phyloP scores from a whole-genome alignment of 2,888 invertebrate species.

The Ennomos fuscantarius region DNA sequence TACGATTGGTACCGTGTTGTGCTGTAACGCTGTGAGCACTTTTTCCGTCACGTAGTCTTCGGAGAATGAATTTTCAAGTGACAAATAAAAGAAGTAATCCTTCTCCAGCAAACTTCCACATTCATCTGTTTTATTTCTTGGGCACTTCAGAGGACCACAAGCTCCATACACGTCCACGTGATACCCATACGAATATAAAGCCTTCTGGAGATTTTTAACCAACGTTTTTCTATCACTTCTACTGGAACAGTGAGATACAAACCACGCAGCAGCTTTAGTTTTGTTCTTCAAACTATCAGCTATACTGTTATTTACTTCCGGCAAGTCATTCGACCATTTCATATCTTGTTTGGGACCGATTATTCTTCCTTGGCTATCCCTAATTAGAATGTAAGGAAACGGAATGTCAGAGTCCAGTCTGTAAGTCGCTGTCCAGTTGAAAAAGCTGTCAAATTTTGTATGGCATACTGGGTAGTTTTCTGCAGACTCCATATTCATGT shows the following conservation, averaged over 20 bases:
- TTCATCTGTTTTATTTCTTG: constrained; percentile 44
- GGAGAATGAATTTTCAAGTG: constrained; percentile 90
- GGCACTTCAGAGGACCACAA: constrained; percentile 74
- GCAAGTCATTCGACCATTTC: constrained; percentile 49
- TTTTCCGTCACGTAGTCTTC: constrained; percentile 84
- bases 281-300: constrained; percentile 56
- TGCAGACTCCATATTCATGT: constrained; percentile 71
- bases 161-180: constrained; percentile 82
- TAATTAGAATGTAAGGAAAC: constrained; percentile 63
- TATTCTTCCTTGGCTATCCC: constrained; percentile 52
- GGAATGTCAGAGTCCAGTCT: constrained; percentile 72
- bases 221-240: constrained; percentile 57
- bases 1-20: constrained; percentile 87
- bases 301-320: constrained; percentile 47
- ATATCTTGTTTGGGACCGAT: constrained; percentile 65
- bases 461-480: constrained; percentile 68
- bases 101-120: constrained; percentile 69
- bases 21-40: constrained; percentile 84
- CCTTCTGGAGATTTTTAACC: constrained; percentile 53
- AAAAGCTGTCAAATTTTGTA: constrained; percentile 62
- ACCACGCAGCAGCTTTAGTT: constrained; percentile 75
- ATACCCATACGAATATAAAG: constrained; percentile 49
- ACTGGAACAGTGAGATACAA: constrained; percentile 68
- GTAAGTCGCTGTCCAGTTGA: constrained; percentile 78
- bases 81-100: constrained; percentile 90